Evolutionary conservation across 2,888 invertebrate genomes (phyloP).

Genomic region (Sphaeridia pumilis): DNA sequence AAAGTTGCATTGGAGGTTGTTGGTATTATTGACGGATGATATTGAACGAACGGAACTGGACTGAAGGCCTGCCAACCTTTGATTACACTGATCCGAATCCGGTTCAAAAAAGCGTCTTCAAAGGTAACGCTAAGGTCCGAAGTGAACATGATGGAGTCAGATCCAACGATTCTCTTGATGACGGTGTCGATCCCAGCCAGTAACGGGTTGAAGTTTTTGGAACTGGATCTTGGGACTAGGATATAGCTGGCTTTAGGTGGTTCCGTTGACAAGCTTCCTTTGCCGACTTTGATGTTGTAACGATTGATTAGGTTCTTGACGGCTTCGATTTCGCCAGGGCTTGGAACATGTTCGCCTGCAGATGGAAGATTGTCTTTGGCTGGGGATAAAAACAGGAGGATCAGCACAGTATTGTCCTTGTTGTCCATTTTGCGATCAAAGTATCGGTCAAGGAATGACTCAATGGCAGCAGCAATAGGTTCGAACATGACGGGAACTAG

Average conservation of each 20-base stretch:
- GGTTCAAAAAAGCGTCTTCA: constrained; percentile 71
- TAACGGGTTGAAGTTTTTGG: constrained; percentile 4
- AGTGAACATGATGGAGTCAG: constrained; percentile 62
- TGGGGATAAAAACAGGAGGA: constrained; percentile 8
- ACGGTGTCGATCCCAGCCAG: constrained; percentile 15
- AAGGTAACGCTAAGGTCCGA: constrained; percentile 56
- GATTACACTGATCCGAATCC: constrained; percentile 90
- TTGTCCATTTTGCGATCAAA: constrained; percentile 14
- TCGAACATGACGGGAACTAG: constrained; percentile 47
- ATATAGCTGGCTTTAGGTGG: constrained; percentile 20
- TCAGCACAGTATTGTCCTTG: constrained; percentile 17
- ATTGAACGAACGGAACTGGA: constrained; percentile 83
- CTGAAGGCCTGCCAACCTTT: constrained; percentile 75
- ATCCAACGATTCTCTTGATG: constrained; percentile 41
- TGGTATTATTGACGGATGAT: no score
- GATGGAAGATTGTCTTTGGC: neutral
- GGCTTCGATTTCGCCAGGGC: constrained; percentile 9
- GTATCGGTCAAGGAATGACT: constrained; percentile 17
- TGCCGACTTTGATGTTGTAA: constrained; percentile 1
- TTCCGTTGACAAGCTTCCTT: constrained; percentile 29
- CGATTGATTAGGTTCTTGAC: constrained; percentile 13
- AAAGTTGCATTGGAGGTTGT: no score
- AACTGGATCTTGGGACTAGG: constrained; percentile 9
- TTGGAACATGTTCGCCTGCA: neutral
- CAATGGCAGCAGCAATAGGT: constrained; percentile 42